Conservation (phyloP, 2,888 invertebrate species). For the Lochmaea crataegi region DNA sequence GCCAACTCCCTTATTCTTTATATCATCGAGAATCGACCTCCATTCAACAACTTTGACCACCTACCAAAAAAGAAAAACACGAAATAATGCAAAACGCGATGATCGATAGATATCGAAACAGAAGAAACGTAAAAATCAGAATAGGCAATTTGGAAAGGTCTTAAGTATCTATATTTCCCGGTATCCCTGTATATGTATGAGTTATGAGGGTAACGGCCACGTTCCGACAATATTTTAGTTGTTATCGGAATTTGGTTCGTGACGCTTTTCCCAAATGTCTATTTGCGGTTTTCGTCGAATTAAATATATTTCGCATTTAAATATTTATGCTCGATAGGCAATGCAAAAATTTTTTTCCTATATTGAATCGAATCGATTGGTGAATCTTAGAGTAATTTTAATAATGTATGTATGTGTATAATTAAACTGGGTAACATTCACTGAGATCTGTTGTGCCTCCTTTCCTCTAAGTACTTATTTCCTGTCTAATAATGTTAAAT, state of each 20-base stretch:
- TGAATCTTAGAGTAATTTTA: too few species aligned
- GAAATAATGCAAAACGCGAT: constrained; percentile 39
- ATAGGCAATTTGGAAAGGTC: constrained; percentile 62
- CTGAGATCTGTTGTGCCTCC: too few species aligned
- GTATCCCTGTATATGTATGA: constrained; percentile 64
- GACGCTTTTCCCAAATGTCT: constrained; percentile 64
- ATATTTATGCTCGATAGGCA: constrained; percentile 39
- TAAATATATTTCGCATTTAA: constrained; percentile 59
- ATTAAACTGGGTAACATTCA: too few species aligned
- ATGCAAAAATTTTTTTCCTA: constrained; percentile 1
- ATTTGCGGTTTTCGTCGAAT: constrained; percentile 64
- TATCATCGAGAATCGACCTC: constrained; percentile 1
- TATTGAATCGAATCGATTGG: too few species aligned
- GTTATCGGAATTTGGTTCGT: constrained; percentile 65
- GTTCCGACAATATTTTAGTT: constrained; percentile 66
- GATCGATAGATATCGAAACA: constrained; percentile 52
- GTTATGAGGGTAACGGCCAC: constrained; percentile 64
- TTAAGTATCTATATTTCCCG: constrained; percentile 65
- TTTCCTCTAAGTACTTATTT: too few species aligned
- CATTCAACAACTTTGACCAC: constrained; percentile 12
- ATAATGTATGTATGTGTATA: too few species aligned
- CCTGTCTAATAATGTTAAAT: too few species aligned
- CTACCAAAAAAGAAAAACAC: constrained; percentile 16
- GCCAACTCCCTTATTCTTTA: constrained; percentile 2
- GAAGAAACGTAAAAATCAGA: constrained; percentile 59